Conservation (phyloP, 2,888 invertebrate genomes). For the Cancer borealis region DNA sequence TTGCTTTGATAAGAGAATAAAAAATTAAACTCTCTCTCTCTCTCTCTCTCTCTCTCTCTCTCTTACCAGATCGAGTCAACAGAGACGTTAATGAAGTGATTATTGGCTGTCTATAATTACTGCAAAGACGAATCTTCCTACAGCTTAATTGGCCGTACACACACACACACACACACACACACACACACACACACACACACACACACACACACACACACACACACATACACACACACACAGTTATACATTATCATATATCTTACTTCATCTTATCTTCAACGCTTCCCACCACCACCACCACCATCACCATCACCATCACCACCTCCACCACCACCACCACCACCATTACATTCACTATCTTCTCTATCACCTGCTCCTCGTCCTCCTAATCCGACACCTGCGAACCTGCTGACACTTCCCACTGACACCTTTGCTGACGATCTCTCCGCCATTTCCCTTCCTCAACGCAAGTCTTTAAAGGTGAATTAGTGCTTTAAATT, state of each 20-base stretch:
- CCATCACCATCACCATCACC: background rate
- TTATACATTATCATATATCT: background rate
- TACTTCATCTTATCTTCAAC: background rate
- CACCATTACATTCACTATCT: background rate
- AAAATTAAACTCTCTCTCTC: conserved; percentile 7
- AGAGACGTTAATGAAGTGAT: conserved; percentile 4
- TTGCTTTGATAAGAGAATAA: background rate
- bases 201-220: background rate
- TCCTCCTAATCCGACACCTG: background rate
- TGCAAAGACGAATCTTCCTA: background rate
- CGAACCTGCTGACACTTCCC: background rate
- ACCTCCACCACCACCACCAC: background rate
- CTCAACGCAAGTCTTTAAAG: background rate
- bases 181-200: conserved; percentile 47
- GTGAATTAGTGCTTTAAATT: too few relatives aligned
- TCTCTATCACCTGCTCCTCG: background rate
- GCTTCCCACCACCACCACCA: background rate
- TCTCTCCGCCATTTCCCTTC: background rate
- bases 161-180: conserved; percentile 46
- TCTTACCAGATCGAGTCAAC: background rate
- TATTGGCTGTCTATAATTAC: conserved; percentile 20
- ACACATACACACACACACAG: background rate
- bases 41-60: conserved; percentile 22
- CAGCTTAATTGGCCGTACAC: background rate
- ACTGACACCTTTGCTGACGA: background rate